These are phyloP conservation scores for Chelonoidis abingdonii DNA, from an alignment of 2,113 vertebrate genomes.

Conservation along the genomic window DNA sequence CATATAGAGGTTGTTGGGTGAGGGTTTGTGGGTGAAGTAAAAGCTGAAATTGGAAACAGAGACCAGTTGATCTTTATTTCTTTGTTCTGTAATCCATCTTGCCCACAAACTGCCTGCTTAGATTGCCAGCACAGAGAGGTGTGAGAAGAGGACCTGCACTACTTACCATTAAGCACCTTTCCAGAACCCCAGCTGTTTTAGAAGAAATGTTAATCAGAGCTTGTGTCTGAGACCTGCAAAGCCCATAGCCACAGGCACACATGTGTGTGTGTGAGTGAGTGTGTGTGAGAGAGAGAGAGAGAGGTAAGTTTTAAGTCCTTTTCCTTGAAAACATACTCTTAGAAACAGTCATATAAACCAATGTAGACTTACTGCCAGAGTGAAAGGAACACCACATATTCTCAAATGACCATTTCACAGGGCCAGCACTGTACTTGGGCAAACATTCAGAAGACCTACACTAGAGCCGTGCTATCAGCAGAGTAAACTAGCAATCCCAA, in stretches of 20 bases:
- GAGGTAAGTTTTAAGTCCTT: background rate
- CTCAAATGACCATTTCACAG: background rate
- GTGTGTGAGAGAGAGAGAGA: no score
- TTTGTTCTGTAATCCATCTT: background rate
- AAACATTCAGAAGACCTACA: accelerated
- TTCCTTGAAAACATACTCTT: background rate
- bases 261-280: no score
- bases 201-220: background rate
- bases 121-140: background rate
- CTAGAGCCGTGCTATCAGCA: background rate
- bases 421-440: background rate
- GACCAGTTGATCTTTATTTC: background rate
- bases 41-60: background rate
- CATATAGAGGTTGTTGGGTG: background rate
- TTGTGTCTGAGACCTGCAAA: background rate
- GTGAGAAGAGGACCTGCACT: background rate
- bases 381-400: background rate
- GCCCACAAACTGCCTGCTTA: background rate
- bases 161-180: background rate
- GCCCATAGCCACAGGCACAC: background rate
- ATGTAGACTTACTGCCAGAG: background rate
- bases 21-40: background rate
- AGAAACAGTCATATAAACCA: background rate
- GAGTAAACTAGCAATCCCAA: background rate
- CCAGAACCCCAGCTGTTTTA: background rate